phyloP scores from a whole-genome alignment of 2,797 vertebrate genomes.

The Gymnocypris eckloni region DNA sequence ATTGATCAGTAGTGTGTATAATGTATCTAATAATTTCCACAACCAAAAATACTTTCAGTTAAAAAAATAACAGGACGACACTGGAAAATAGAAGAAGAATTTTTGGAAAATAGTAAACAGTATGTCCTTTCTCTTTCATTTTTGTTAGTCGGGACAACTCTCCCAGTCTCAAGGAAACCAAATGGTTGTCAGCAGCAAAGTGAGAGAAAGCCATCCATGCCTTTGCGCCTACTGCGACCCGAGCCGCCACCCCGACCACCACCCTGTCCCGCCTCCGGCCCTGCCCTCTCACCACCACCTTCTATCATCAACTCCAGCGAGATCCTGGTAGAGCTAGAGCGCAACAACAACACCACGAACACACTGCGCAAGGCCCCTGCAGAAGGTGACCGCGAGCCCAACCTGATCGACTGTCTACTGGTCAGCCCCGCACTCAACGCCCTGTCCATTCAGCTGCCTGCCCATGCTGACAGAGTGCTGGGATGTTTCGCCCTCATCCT shows the following conservation, averaged over 20 bases:
- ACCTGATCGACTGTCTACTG: slow-evolving; percentile 98
- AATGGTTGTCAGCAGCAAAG: slow-evolving; percentile 97
- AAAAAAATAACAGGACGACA: background rate
- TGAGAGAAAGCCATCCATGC: slow-evolving; percentile 94
- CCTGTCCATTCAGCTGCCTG: slow-evolving; percentile 95
- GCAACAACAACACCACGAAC: slow-evolving; percentile 92
- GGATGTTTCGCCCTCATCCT: slow-evolving; percentile 98
- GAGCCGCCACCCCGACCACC: slow-evolving; percentile 75
- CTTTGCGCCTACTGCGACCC: slow-evolving; percentile 91
- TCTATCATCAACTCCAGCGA: slow-evolving; percentile 93
- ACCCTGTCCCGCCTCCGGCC: slow-evolving; percentile 69
- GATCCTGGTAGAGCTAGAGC: slow-evolving; percentile 95
- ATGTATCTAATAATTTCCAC: background rate
- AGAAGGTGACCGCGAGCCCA: slow-evolving; percentile 93
- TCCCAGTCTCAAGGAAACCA: slow-evolving; percentile 96
- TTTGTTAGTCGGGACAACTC: slow-evolving; percentile 91
- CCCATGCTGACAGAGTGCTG: slow-evolving; percentile 94
- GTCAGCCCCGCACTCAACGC: slow-evolving; percentile 95
- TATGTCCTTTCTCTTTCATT: background rate
- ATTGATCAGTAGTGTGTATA: background rate
- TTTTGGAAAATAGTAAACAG: background rate
- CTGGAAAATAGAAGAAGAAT: background rate
- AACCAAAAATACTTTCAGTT: background rate
- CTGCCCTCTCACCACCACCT: slow-evolving; percentile 74
- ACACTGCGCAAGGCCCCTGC: slow-evolving; percentile 83